Percentiles rank a stretch among this genome's conserved stretches.
phyloP scores from a whole-genome alignment of 2,797 vertebrate species.

The Coregonus sp. region DNA sequence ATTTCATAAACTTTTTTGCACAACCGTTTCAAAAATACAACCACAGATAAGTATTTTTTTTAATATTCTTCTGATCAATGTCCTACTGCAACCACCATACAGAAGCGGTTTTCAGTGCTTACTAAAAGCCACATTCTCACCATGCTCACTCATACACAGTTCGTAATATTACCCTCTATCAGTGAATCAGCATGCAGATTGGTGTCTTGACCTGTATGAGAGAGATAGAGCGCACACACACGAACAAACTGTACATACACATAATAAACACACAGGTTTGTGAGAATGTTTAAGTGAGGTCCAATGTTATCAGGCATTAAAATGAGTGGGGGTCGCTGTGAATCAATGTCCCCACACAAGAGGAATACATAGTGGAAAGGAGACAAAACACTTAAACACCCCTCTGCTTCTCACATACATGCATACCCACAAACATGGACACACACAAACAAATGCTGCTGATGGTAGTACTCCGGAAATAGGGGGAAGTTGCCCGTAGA shows the following conservation, averaged over 20 bases:
- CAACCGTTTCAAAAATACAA: not conserved
- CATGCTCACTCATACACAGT: not conserved
- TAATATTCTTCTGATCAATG: not conserved
- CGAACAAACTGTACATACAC: not conserved
- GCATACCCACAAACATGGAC: slow-evolving; percentile 28
- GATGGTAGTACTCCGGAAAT: slow-evolving; percentile 16
- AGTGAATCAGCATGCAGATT: slow-evolving; percentile 7
- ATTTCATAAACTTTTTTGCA: slow-evolving; percentile 1
- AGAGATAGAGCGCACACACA: not conserved
- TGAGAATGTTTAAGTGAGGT: not conserved
- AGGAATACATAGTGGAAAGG: slow-evolving; percentile 41
- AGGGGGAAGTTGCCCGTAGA: not conserved
- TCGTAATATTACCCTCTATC: not conserved
- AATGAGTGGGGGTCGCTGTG: slow-evolving; percentile 27
- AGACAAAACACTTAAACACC: slow-evolving; percentile 42
- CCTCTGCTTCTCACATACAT: slow-evolving; percentile 39
- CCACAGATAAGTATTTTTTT: not conserved
- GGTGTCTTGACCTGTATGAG: not conserved
- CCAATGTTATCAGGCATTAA: slow-evolving; percentile 4
- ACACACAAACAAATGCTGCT: slow-evolving; percentile 14
- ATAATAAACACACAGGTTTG: not conserved
- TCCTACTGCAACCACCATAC: not conserved
- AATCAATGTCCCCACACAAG: slow-evolving; percentile 47
- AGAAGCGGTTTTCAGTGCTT: not conserved
- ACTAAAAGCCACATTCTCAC: not conserved